These are phyloP conservation scores for Orthosia gothica DNA, from an alignment of 2,888 invertebrate species.

Conservation along the genomic window DNA sequence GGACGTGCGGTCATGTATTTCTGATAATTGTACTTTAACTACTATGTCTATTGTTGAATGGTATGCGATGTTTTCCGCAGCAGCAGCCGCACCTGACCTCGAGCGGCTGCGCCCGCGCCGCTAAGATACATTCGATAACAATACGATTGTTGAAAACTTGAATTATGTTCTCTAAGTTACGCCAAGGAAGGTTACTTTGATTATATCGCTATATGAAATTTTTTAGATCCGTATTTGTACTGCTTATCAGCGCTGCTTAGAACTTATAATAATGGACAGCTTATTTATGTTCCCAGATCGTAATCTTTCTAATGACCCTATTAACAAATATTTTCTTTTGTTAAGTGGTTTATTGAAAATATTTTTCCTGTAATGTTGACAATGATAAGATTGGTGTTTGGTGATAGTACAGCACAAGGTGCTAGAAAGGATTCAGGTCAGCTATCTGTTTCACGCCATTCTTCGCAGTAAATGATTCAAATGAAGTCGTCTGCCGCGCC, in stretches of 20 bases:
- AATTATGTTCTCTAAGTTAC: slow-evolving; percentile 78
- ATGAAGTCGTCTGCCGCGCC: slow-evolving; percentile 22
- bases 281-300: slow-evolving; percentile 71
- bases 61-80: slow-evolving; percentile 55
- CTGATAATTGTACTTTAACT: slow-evolving; percentile 70
- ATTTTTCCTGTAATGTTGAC: slow-evolving; percentile 32
- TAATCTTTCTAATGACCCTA: slow-evolving; percentile 66
- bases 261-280: slow-evolving; percentile 69
- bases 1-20: slow-evolving; percentile 63
- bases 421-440: slow-evolving; percentile 18
- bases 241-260: slow-evolving; percentile 69
- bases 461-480: slow-evolving; percentile 20
- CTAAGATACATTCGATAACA: slow-evolving; percentile 79
- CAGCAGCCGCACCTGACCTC: slow-evolving; percentile 53
- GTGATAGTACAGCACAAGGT: slow-evolving; percentile 16
- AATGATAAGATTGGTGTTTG: slow-evolving; percentile 14
- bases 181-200: slow-evolving; percentile 78
- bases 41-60: slow-evolving; percentile 73
- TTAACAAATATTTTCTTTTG: slow-evolving; percentile 67
- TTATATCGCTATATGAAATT: slow-evolving; percentile 78
- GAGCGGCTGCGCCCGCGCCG: slow-evolving; percentile 48
- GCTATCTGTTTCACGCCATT: slow-evolving; percentile 12
- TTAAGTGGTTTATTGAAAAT: slow-evolving; percentile 41
- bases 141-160: slow-evolving; percentile 85
- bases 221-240: slow-evolving; percentile 74